Conservation (phyloP, 2,888 invertebrate species). For the Aspidiotus rigidus region DNA sequence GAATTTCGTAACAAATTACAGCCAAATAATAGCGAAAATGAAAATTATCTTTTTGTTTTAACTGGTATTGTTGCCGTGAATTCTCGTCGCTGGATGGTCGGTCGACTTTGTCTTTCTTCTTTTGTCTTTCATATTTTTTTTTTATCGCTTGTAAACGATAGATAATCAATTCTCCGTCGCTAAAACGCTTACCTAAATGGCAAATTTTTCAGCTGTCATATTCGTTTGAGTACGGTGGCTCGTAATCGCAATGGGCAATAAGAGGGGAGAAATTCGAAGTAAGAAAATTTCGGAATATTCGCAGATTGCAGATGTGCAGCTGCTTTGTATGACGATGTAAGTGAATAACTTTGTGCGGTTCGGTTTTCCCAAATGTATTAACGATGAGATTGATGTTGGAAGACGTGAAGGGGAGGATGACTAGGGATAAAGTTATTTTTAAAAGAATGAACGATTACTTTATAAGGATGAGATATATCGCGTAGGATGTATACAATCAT, state of each 20-base stretch:
- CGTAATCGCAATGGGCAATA: no score
- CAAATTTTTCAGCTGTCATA: slow-evolving; percentile 7
- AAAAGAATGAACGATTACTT: no score
- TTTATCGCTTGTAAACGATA: slow-evolving; percentile 7
- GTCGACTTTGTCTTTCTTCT: not conserved
- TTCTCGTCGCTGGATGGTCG: not conserved
- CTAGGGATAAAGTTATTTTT: no score
- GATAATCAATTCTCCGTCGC: slow-evolving; percentile 22
- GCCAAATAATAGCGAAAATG: slow-evolving; percentile 29
- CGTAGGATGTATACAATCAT: no score
- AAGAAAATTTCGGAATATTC: not conserved
- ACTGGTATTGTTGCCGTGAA: slow-evolving; percentile 18
- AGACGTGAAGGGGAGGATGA: no score
- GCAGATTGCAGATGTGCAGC: slow-evolving; percentile 4
- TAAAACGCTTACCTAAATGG: slow-evolving; percentile 16
- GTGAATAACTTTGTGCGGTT: not conserved
- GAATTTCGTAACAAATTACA: slow-evolving; percentile 29
- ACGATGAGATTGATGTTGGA: not conserved
- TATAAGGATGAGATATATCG: no score
- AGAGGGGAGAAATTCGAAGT: not conserved
- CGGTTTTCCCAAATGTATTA: not conserved
- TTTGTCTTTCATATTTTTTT: not conserved
- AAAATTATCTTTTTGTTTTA: slow-evolving; percentile 28
- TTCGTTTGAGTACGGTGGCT: not conserved
- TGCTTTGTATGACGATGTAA: not conserved